Percentiles rank a stretch among this genome's conserved stretches.
These are phyloP conservation scores for Myotis lucifugus DNA, from an alignment of 2,113 vertebrate genomes.

Conservation along the genomic window DNA sequence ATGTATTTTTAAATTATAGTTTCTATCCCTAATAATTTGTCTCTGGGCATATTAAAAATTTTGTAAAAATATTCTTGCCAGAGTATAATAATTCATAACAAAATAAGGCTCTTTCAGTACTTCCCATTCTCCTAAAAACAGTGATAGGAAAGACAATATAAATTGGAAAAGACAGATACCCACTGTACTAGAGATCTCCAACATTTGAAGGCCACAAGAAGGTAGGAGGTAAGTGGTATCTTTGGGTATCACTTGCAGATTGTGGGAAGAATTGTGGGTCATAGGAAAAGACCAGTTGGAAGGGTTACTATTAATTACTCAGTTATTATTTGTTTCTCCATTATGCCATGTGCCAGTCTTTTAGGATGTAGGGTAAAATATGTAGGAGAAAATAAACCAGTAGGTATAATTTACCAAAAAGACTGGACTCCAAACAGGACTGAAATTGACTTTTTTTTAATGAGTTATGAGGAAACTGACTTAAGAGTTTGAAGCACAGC, in stretches of 20 bases:
- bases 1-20: slow-evolving; percentile 35
- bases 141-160: background rate
- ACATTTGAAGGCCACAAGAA: slow-evolving; percentile 20
- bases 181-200: background rate
- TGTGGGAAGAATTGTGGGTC: slow-evolving; percentile 5
- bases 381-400: background rate
- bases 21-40: slow-evolving; percentile 44
- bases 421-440: background rate
- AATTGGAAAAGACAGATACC: slow-evolving; percentile 14
- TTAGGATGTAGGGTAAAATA: background rate
- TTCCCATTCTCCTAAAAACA: slow-evolving; percentile 18
- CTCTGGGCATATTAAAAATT: background rate
- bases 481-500: background rate
- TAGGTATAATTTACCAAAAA: slow-evolving; percentile 32
- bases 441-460: background rate
- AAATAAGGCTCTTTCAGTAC: background rate
- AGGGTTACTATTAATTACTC: background rate
- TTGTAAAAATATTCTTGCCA: slow-evolving; percentile 17
- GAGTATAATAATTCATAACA: background rate
- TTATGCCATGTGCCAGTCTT: background rate
- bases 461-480: slow-evolving; percentile 1
- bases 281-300: background rate
- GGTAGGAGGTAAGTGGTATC: background rate
- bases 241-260: slow-evolving; percentile 14
- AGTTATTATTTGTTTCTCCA: background rate